Evolutionary conservation across 2,113 vertebrate species (phyloP).

Genomic region (Mormoops blainvillei): DNA sequence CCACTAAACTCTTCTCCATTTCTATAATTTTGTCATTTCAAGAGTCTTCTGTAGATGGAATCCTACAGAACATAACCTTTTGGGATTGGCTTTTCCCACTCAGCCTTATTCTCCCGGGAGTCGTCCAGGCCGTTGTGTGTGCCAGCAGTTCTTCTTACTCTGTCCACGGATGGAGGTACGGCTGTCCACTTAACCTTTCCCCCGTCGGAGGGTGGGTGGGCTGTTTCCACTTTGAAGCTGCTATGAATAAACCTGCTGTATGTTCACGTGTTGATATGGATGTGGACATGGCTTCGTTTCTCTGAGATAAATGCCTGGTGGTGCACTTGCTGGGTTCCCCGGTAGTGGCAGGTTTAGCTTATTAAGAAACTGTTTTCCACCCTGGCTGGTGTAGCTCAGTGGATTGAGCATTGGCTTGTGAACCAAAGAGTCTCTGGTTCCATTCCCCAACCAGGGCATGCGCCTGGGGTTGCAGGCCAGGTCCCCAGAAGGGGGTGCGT

Average conservation of each 20-base stretch:
- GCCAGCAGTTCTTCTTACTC: neutral
- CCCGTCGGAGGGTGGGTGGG: neutral
- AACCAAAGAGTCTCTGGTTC: no score
- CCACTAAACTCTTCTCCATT: neutral
- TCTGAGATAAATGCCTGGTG: neutral
- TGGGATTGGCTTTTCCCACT: neutral
- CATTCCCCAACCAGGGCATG: no score
- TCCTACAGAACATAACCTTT: neutral
- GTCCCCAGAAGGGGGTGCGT: no score
- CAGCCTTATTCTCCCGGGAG: neutral
- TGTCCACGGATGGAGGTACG: rapidly evolving
- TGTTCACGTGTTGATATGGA: neutral
- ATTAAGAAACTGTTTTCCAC: neutral
- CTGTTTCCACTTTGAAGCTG: neutral
- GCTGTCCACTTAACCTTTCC: neutral
- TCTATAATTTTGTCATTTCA: neutral
- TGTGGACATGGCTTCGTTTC: neutral
- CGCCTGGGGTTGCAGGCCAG: no score
- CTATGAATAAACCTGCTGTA: neutral
- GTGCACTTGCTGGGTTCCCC: neutral
- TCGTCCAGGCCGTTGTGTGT: neutral
- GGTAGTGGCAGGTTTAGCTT: neutral
- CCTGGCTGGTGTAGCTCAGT: no score
- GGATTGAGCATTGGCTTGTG: no score
- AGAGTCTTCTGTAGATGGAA: neutral